Base-by-base conservation (phyloP, 2,888 invertebrate genomes). In the Heliconius sara region DNA sequence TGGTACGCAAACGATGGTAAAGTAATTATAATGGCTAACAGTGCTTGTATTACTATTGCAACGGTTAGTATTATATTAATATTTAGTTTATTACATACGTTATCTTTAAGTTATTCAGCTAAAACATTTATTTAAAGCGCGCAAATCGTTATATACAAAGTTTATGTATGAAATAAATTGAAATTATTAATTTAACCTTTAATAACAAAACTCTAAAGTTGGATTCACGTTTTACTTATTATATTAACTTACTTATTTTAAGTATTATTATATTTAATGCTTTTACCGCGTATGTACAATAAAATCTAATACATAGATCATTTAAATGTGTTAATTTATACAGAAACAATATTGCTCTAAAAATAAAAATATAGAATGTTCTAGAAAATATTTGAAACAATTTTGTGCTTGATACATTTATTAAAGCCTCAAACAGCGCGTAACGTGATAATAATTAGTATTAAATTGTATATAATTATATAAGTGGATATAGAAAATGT, bases 401-500 rank as follows among this genome's bases (percentile, higher is more conserved):
- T 78, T 76, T 34, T 79, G 30, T 75, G 52, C 39, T 80, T 43
- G 25, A 82, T 82, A 83, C 83, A 77, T 84, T 84, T 82, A 84
- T 86, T 75, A 57, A 60, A 68, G 84, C 85, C 89, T 86, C 87
- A 74, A 89, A 87, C 89, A 90, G 88, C 90, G 89, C 91, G 95
- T 94, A 95, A 95, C 94, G 94, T 94, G 95, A 95, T 95, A 95
- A 95, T 95, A 95, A 95, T 91, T 95, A 95, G 95, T 87, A 85
- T 88, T 92, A 91, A 88, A 83, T 81, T 94, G 93, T 94, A 94
- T 87, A 94, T 93, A 94, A 86, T 89, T 89, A 89, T 84, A 83
- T 92, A 92, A 91, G 88, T 81, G 83, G 87, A 84, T 88, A 88
- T 90, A 82, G 66, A 86, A 88, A 88, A 84, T 85, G 87, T 87